Evolutionary conservation across 64 coral and sea anemone species (phyloP).

Genomic region (Astreopora myriophthalma): DNA sequence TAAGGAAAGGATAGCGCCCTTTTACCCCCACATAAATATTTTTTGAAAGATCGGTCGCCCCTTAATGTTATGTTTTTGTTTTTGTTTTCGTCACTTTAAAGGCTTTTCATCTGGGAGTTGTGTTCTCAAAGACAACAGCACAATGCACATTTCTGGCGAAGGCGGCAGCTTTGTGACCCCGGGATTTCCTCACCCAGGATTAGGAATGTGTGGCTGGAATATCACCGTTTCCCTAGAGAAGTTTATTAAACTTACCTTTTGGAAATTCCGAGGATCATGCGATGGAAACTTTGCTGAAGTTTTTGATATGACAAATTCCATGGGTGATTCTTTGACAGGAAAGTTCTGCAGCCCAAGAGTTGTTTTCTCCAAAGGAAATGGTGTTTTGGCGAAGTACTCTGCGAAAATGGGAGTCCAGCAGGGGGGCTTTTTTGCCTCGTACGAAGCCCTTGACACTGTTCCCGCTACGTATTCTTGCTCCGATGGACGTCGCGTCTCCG

Average conservation of each 20-base stretch:
- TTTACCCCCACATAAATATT: no score
- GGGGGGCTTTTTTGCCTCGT: neutral
- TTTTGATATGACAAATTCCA: conserved; percentile 12
- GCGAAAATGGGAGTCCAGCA: neutral
- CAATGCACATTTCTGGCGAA: neutral
- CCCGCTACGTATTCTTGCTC: conserved; percentile 1
- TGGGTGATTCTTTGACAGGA: neutral
- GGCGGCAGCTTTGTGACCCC: neutral
- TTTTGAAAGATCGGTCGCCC: neutral
- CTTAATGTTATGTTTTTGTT: neutral
- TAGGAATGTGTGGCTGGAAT: conserved; percentile 9
- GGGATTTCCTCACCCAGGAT: neutral
- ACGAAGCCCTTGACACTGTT: neutral
- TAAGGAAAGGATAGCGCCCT: no score
- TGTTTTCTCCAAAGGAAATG: neutral
- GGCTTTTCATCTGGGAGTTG: neutral
- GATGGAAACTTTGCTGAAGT: neutral
- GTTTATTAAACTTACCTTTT: conserved; percentile 3
- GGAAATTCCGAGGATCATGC: neutral
- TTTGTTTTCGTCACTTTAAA: neutral
- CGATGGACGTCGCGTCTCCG: no score
- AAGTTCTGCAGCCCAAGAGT: neutral
- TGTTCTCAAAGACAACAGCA: neutral
- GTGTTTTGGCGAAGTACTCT: neutral
- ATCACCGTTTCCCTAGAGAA: conserved; percentile 33